Evolutionary conservation across 2,888 invertebrate species (phyloP), one percentile per base, ranked within the genome.

Genomic region (Micoletzkya japonica): DNA sequence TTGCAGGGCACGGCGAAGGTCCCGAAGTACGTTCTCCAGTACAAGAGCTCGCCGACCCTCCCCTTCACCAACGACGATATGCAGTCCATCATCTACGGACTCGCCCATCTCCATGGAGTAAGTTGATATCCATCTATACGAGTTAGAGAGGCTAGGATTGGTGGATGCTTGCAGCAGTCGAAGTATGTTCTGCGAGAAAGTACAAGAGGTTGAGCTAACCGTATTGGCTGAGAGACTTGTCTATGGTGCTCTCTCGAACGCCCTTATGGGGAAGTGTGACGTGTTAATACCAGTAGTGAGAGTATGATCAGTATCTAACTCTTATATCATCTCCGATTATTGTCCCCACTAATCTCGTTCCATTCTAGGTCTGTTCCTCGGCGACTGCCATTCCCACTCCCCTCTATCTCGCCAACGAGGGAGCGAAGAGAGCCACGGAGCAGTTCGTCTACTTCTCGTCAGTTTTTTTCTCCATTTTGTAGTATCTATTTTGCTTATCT

Each of bases 1-100:
- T 66, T 66, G 24, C 64, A 66, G 64, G 64, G 64, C 26, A 66
- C 64, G 6, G 64, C 64, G 20, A 52, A 54, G 26, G 64, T 52
- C 0, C 34, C 54, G 0, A 14, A 17, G 2, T 26, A 34, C 37
- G 37, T 37, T 6, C 24, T 49, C 1, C 39, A 60, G 20, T 32
- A 60, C 58, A 34, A 6, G 20, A 6, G 3, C 14, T 49, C 49
- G 24, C 14, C 14, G 10, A 20, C 44, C 20, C 10, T 14, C 7
- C 17, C 54, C 54, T 7, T 54, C 17, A 66, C 34, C 52, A 64
- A 39, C 39, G 64, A 64, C 10, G 52, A 64, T 28, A 36, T 64
- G 28, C 17, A 24, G 7, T 1, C 28, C 1, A 24, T 20, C 14
- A 1, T 4, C 36, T 28, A 36, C 44, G 52, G 52, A 24, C 64